Conservation (phyloP, 1,140 invertebrate genomes). For the Apis florea region DNA sequence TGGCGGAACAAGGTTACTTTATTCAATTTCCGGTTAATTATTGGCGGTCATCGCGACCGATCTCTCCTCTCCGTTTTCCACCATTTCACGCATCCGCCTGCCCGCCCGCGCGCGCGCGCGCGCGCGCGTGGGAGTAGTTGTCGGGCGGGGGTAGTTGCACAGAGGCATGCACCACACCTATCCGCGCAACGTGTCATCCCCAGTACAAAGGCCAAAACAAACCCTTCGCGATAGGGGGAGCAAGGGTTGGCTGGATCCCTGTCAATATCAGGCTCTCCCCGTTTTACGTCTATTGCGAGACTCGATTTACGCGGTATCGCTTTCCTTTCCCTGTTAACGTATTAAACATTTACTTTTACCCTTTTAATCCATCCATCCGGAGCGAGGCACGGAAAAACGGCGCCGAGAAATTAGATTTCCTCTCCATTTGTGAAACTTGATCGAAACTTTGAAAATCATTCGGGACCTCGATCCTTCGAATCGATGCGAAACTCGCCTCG, state of each 20-base stretch:
- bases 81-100: conserved; percentile 24
- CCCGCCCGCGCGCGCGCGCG: too few species aligned
- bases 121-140: not conserved
- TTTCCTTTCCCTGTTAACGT: conserved; percentile 16
- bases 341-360: conserved; percentile 9
- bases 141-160: conserved; percentile 28
- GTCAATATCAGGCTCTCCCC: conserved; percentile 38
- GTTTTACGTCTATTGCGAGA: conserved; percentile 32
- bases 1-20: conserved; percentile 5
- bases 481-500: too few species aligned
- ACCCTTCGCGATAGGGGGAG: not conserved
- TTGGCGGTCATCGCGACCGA: not conserved
- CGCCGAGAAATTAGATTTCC: not conserved
- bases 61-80: not conserved
- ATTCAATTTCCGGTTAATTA: conserved; percentile 35
- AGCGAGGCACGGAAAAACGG: not conserved
- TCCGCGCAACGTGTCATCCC: conserved; percentile 32
- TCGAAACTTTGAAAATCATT: not conserved
- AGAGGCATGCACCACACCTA: conserved; percentile 10
- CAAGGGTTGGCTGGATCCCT: conserved; percentile 21
- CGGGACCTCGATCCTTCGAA: too few species aligned
- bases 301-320: conserved; percentile 26
- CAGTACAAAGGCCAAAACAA: conserved; percentile 39
- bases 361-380: not conserved
- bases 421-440: not conserved